A percentile compares a stretch with the other conserved stretches of the same genome.
phyloP scores from a whole-genome alignment of 2,888 invertebrate genomes.

The Adelphocoris suturalis region DNA sequence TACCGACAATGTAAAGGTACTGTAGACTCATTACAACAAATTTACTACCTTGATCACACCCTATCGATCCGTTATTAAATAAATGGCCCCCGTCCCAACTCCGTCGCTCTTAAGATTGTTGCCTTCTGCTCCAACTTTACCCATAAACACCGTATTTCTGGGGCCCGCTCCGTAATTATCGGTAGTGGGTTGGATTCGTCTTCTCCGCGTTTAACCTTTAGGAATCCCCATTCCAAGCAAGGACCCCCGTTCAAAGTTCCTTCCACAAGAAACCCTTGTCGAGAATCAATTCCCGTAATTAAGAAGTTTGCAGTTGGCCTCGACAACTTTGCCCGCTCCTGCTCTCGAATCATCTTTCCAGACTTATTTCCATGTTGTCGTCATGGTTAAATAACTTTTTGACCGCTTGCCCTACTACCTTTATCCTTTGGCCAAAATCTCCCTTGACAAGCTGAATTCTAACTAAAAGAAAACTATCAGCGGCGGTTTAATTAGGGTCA shows the following conservation, averaged over 20 bases:
- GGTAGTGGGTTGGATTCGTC: slow-evolving; percentile 28
- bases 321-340: slow-evolving; percentile 7
- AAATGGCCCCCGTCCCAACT: slow-evolving; percentile 26
- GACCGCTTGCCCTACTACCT: not conserved
- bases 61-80: slow-evolving; percentile 50
- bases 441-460: not conserved
- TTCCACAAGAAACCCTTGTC: not conserved
- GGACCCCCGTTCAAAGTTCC: slow-evolving; percentile 3
- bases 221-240: slow-evolving; percentile 2
- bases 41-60: slow-evolving; percentile 4
- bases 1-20: too few relatives aligned
- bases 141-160: slow-evolving; percentile 47
- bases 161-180: not conserved
- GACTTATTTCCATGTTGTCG: slow-evolving; percentile 26
- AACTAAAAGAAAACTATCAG: not conserved
- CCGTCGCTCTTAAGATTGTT: not conserved
- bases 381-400: not conserved
- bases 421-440: not conserved
- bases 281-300: slow-evolving; percentile 40
- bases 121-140: slow-evolving; percentile 17
- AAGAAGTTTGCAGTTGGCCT: slow-evolving; percentile 28
- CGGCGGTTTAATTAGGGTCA: too few relatives aligned
- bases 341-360: slow-evolving; percentile 14
- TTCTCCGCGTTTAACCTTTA: slow-evolving; percentile 9
- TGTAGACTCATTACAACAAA: not conserved